Evolutionary conservation across 1,140 invertebrate species (phyloP).

Genomic region (Cotesia typhae): DNA sequence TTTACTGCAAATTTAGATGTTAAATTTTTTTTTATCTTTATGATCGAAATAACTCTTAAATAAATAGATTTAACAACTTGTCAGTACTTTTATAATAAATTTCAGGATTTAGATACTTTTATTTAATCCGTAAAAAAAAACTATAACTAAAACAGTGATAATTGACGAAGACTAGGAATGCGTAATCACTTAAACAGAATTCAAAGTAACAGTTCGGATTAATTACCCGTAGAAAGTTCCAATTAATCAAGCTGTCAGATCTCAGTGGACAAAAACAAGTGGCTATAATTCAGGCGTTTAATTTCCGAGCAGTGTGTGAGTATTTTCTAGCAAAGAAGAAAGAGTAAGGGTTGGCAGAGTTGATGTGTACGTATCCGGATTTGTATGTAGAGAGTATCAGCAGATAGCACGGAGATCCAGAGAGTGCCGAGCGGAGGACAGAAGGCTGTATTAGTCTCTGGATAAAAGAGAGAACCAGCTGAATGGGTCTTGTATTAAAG

Average conservation of each 20-base stretch:
- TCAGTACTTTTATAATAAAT: too few relatives aligned
- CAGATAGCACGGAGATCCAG: background rate
- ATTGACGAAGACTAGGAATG: background rate
- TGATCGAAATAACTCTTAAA: too few relatives aligned
- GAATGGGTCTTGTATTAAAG: conserved; percentile 15
- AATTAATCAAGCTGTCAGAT: conserved; percentile 27
- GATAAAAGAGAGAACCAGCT: conserved; percentile 22
- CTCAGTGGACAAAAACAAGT: conserved; percentile 20
- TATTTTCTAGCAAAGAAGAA: too few relatives aligned
- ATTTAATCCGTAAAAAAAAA: too few relatives aligned
- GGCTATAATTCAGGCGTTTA: conserved; percentile 2
- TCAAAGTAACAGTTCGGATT: conserved; percentile 15
- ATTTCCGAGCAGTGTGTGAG: background rate
- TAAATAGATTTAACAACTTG: too few relatives aligned
- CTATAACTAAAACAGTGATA: too few relatives aligned
- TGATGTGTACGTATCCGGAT: too few relatives aligned
- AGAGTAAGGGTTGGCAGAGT: background rate
- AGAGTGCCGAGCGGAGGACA: background rate
- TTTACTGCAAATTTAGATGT: too few relatives aligned
- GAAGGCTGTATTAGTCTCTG: too few relatives aligned
- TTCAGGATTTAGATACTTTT: too few relatives aligned
- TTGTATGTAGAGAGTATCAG: background rate
- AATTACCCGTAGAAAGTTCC: conserved; percentile 26
- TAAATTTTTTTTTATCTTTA: too few relatives aligned
- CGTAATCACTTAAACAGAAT: conserved; percentile 14